These are phyloP conservation scores for Pyrocephalus nanus DNA, from an alignment of 2,797 vertebrate species.

Conservation along the genomic window DNA sequence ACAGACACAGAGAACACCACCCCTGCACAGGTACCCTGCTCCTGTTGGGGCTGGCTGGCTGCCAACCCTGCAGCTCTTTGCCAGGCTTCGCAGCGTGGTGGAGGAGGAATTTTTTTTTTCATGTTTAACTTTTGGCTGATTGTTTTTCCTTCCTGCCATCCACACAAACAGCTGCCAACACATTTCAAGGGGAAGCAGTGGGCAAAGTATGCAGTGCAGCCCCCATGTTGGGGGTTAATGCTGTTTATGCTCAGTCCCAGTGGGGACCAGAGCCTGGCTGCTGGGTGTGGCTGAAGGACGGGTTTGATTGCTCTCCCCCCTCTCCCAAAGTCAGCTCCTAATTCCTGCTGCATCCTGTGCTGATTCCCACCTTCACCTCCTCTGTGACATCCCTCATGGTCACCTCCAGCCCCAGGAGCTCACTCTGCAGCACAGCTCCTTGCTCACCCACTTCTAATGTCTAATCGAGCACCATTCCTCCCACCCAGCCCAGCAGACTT, in stretches of 20 bases:
- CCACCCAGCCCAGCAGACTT: neutral
- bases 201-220: neutral
- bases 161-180: neutral
- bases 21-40: neutral
- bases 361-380: neutral
- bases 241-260: neutral
- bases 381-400: neutral
- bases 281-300: neutral
- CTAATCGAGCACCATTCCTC: fast-evolving
- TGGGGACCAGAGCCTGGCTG: neutral
- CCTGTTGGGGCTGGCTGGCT: neutral
- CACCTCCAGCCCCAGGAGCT: neutral
- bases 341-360: neutral
- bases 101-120: neutral
- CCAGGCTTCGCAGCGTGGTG: neutral
- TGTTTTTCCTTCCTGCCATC: neutral
- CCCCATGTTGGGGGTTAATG: neutral
- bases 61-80: neutral
- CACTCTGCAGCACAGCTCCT: neutral
- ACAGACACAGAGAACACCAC: neutral
- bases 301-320: neutral
- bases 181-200: neutral
- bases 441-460: neutral
- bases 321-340: neutral
- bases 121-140: neutral